phyloP scores from a whole-genome alignment of 1,140 invertebrate species.

The Drosophila micromelanica region DNA sequence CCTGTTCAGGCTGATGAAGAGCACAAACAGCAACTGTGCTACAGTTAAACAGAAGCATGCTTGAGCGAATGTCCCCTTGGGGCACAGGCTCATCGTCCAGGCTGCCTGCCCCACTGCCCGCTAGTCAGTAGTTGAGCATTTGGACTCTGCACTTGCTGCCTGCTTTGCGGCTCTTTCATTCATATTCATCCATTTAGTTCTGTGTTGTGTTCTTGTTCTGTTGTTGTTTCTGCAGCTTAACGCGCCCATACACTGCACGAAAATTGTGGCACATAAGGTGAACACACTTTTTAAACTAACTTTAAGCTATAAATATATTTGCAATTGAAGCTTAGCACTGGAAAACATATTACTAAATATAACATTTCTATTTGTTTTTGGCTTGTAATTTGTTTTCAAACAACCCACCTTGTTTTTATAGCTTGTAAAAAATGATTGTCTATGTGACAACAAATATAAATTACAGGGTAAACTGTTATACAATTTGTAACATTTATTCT shows the following conservation, averaged over 20 bases:
- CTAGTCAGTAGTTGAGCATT: slow-evolving; percentile 54
- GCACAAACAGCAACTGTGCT: slow-evolving; percentile 70
- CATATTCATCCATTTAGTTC: slow-evolving; percentile 79
- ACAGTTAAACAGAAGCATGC: slow-evolving; percentile 68
- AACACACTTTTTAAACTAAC: not conserved
- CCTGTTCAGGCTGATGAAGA: slow-evolving; percentile 65
- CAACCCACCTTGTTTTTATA: too few relatives aligned
- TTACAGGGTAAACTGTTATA: too few relatives aligned
- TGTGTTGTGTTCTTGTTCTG: slow-evolving; percentile 26
- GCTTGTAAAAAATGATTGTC: too few relatives aligned
- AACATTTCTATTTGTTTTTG: too few relatives aligned
- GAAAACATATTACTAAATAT: too few relatives aligned
- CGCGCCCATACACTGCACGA: slow-evolving; percentile 24
- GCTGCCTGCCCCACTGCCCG: not conserved
- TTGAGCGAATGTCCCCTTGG: slow-evolving; percentile 75
- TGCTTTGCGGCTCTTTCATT: slow-evolving; percentile 71
- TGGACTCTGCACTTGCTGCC: slow-evolving; percentile 49
- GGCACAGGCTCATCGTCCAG: slow-evolving; percentile 35
- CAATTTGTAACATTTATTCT: too few relatives aligned
- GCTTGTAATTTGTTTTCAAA: too few relatives aligned
- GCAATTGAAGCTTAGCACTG: too few relatives aligned
- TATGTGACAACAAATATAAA: too few relatives aligned
- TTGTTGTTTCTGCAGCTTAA: slow-evolving; percentile 21
- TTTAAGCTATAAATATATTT: too few relatives aligned
- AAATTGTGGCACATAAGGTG: not conserved